These are phyloP conservation scores for Arrhamphus sclerolepis DNA, from an alignment of 2,797 vertebrate species.

Conservation along the genomic window DNA sequence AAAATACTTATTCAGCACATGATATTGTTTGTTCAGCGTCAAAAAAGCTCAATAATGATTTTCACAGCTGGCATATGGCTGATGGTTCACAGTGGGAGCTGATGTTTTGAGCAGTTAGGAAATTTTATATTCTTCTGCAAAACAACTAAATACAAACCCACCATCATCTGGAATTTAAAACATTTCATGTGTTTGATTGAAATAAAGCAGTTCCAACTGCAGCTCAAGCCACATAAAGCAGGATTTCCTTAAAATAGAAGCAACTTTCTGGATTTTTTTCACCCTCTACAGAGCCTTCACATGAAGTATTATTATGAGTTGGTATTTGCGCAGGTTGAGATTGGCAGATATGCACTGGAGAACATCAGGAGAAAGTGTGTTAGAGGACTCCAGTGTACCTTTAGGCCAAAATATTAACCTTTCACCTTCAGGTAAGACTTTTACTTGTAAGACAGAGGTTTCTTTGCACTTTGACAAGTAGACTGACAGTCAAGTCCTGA, in stretches of 20 bases:
- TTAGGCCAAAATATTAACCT: conserved; percentile 59
- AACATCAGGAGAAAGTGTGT: conserved; percentile 24
- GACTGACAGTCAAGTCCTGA: conserved; percentile 54
- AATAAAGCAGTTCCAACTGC: conserved; percentile 25
- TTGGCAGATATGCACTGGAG: conserved; percentile 13
- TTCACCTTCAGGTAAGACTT: conserved; percentile 57
- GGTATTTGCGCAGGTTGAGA: conserved; percentile 3
- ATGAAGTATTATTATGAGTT: conserved; percentile 3
- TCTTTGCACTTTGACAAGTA: conserved; percentile 31
- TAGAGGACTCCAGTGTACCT: conserved; percentile 35
- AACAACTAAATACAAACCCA: conserved; percentile 30
- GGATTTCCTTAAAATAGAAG: conserved; percentile 30
- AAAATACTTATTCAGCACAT: conserved; percentile 36
- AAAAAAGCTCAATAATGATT: conserved; percentile 48
- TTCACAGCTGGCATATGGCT: conserved; percentile 44
- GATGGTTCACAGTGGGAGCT: conserved; percentile 29
- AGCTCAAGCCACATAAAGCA: conserved; percentile 16
- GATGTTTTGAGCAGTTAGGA: conserved; percentile 48
- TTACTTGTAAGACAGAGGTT: conserved; percentile 40
- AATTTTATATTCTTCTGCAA: conserved; percentile 38
- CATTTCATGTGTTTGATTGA: conserved; percentile 29
- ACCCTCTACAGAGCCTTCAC: conserved; percentile 1
- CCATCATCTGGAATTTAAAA: conserved; percentile 44
- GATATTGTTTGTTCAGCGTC: conserved; percentile 35
- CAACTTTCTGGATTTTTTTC: conserved; percentile 23